phyloP scores from a whole-genome alignment of 2,888 invertebrate genomes.

The Meloe dianella region DNA sequence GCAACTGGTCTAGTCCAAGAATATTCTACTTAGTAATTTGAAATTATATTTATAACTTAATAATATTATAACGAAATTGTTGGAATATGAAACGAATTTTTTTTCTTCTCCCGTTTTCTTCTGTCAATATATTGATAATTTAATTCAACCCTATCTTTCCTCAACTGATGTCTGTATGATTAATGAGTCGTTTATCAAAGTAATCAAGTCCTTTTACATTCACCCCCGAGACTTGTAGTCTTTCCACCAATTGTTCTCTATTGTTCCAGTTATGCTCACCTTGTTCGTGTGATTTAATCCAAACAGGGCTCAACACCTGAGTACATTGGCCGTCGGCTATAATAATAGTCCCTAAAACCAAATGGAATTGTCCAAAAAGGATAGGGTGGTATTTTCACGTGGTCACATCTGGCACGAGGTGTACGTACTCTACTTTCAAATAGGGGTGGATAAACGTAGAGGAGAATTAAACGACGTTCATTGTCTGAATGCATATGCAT shows the following conservation, averaged over 20 bases:
- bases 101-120: not conserved
- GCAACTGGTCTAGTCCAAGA: conserved; percentile 11
- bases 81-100: not conserved
- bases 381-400: conserved; percentile 48
- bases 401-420: conserved; percentile 59
- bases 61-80: not conserved
- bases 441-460: conserved; percentile 46
- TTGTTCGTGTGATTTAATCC: conserved; percentile 60
- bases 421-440: conserved; percentile 25
- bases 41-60: not conserved
- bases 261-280: conserved; percentile 43
- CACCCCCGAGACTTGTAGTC: conserved; percentile 43
- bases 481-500: conserved; percentile 60
- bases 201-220: conserved; percentile 54
- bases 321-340: conserved; percentile 58
- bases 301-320: conserved; percentile 59
- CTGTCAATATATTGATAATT: not conserved
- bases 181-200: conserved; percentile 58
- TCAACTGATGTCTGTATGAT: conserved; percentile 45
- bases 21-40: conserved; percentile 4
- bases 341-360: conserved; percentile 59
- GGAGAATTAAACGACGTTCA: conserved; percentile 52
- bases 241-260: conserved; percentile 23
- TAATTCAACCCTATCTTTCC: not conserved
- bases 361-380: conserved; percentile 56